phyloP scores from a whole-genome alignment of 2,113 vertebrate species.

The Oreochromis aureus region DNA sequence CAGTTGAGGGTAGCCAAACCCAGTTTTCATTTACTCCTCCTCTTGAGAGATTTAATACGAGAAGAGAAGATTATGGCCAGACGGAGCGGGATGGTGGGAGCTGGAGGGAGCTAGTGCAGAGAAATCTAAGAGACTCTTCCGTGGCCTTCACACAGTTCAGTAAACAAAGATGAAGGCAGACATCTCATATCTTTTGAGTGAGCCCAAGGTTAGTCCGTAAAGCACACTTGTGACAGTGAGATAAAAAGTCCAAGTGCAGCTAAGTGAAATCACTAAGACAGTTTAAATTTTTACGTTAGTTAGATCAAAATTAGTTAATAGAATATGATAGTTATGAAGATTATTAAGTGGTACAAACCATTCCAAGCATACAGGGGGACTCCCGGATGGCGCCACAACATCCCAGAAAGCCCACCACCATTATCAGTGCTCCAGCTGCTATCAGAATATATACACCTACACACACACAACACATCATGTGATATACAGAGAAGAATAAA shows the following conservation, averaged over 20 bases:
- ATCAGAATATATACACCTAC: slow-evolving; percentile 93
- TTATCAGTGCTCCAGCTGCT: slow-evolving; percentile 91
- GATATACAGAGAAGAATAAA: not conserved
- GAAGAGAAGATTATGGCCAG: slow-evolving; percentile 47
- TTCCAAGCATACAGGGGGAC: slow-evolving; percentile 93
- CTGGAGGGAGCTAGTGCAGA: not conserved
- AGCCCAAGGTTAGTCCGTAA: not conserved
- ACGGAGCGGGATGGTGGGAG: not conserved
- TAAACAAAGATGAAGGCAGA: slow-evolving; percentile 5
- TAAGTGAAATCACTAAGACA: not conserved
- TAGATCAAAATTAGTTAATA: not conserved
- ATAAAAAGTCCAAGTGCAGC: not conserved
- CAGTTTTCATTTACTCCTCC: slow-evolving; percentile 30
- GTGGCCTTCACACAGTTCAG: slow-evolving; percentile 22
- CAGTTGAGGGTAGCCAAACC: slow-evolving; percentile 25
- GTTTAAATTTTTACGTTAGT: not conserved
- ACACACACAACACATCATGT: not conserved
- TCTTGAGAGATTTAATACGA: slow-evolving; percentile 46
- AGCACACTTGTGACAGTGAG: not conserved
- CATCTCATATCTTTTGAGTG: not conserved
- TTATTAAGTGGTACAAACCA: slow-evolving; percentile 75
- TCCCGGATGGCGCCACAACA: slow-evolving; percentile 95
- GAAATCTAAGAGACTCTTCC: not conserved
- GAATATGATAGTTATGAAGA: not conserved
- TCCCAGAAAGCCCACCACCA: slow-evolving; percentile 95